phyloP scores from a whole-genome alignment of 2,888 invertebrate species.

The Neoitamus cyanurus region DNA sequence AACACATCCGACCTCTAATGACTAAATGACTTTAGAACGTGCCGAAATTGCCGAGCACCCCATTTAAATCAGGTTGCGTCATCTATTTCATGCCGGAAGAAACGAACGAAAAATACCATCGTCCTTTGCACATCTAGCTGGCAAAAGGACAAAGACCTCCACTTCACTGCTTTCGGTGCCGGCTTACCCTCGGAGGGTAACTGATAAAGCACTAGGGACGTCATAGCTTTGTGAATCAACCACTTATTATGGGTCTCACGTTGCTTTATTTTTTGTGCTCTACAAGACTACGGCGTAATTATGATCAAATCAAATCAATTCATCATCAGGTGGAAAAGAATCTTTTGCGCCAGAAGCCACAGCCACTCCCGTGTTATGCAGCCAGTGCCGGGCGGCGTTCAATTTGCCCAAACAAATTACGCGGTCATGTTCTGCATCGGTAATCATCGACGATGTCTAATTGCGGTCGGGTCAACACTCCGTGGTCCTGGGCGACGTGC shows the following conservation, averaged over 20 bases:
- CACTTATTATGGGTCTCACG: slow-evolving; percentile 30
- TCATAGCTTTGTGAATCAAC: not conserved
- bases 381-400: slow-evolving; percentile 4
- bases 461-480: slow-evolving; percentile 34
- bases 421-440: slow-evolving; percentile 36
- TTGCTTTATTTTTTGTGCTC: slow-evolving; percentile 25
- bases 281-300: slow-evolving; percentile 26
- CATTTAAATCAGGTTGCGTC: slow-evolving; percentile 23
- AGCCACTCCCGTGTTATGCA: not conserved
- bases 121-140: not conserved
- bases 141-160: not conserved
- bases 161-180: not conserved
- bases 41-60: not conserved
- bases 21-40: slow-evolving; percentile 25
- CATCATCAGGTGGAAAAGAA: slow-evolving; percentile 32
- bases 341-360: slow-evolving; percentile 1
- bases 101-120: not conserved
- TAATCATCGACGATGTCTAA: slow-evolving; percentile 36
- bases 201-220: not conserved
- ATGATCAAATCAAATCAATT: slow-evolving; percentile 44
- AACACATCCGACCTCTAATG: slow-evolving; percentile 17
- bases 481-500: not conserved
- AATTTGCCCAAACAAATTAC: slow-evolving; percentile 42
- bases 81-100: not conserved
- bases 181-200: not conserved